These are phyloP conservation scores for Diabrotica virgifera DNA, from an alignment of 1,140 invertebrate species.

Conservation along the genomic window DNA sequence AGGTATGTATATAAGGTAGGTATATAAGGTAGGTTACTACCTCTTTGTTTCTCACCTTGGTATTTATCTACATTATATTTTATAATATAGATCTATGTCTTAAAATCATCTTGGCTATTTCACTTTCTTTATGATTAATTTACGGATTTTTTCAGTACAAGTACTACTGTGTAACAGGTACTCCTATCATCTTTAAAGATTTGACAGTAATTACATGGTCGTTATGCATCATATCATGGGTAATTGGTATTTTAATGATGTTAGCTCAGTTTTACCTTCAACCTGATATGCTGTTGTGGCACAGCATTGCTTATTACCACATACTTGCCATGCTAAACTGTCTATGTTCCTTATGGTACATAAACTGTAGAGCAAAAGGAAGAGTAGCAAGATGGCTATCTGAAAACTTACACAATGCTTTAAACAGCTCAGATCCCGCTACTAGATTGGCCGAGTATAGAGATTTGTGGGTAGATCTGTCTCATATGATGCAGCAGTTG, in stretches of 20 bases:
- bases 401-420: constrained; percentile 56
- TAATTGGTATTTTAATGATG: constrained; percentile 58
- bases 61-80: too few relatives aligned
- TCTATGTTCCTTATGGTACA: constrained; percentile 63
- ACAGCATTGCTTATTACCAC: constrained; percentile 66
- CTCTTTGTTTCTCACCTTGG: too few relatives aligned
- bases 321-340: constrained; percentile 68
- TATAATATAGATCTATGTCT: too few relatives aligned
- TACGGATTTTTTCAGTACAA: constrained; percentile 51
- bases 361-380: constrained; percentile 64
- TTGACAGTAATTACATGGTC: constrained; percentile 58
- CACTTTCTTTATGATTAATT: too few relatives aligned
- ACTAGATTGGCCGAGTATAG: constrained; percentile 61
- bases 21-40: too few relatives aligned
- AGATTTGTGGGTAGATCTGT: constrained; percentile 65
- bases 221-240: constrained; percentile 62
- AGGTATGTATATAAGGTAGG: too few relatives aligned
- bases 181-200: constrained; percentile 60
- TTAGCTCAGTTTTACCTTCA: constrained; percentile 64
- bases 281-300: constrained; percentile 64
- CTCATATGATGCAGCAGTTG: constrained; percentile 70
- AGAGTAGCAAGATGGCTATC: constrained; percentile 60
- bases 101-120: too few relatives aligned
- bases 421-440: constrained; percentile 58
- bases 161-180: constrained; percentile 62